These are phyloP conservation scores for Oryzaephilus surinamensis DNA, from an alignment of 1,140 invertebrate species.

Conservation along the genomic window DNA sequence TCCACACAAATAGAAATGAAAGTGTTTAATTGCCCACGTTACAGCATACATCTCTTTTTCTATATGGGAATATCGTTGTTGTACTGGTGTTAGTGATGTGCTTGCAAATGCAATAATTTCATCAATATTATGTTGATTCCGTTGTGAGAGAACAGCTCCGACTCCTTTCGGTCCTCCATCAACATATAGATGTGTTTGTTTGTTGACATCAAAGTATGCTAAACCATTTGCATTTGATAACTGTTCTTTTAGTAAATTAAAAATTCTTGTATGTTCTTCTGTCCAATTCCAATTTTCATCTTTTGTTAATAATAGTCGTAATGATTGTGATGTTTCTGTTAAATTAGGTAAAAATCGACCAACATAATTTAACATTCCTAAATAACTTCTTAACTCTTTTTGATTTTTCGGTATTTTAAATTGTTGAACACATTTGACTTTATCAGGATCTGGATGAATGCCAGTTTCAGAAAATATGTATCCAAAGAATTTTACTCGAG, in stretches of 20 bases:
- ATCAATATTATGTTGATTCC: background rate
- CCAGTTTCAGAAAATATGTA: no score
- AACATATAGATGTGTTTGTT: slow-evolving; percentile 2
- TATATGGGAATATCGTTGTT: slow-evolving; percentile 41
- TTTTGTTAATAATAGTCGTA: slow-evolving; percentile 1
- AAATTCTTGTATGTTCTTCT: background rate
- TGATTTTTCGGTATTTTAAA: slow-evolving; percentile 28
- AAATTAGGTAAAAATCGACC: slow-evolving; percentile 26
- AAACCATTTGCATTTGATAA: background rate
- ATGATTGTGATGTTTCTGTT: slow-evolving; percentile 13
- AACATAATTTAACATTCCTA: no score
- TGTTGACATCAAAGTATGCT: slow-evolving; percentile 3
- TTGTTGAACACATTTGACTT: slow-evolving; percentile 31
- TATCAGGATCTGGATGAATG: slow-evolving; percentile 25
- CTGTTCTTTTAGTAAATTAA: slow-evolving; percentile 3
- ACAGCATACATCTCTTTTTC: slow-evolving; percentile 44
- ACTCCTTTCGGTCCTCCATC: slow-evolving; percentile 5
- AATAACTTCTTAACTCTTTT: slow-evolving; percentile 25
- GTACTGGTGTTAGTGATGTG: slow-evolving; percentile 34
- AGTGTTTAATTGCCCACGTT: slow-evolving; percentile 38
- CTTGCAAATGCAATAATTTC: slow-evolving; percentile 29
- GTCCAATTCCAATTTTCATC: slow-evolving; percentile 3
- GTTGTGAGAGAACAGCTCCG: slow-evolving; percentile 6
- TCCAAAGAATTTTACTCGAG: no score
- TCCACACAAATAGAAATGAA: slow-evolving; percentile 42